Evolutionary conservation across 2,113 vertebrate species (phyloP).

Genomic region (Theropithecus gelada): DNA sequence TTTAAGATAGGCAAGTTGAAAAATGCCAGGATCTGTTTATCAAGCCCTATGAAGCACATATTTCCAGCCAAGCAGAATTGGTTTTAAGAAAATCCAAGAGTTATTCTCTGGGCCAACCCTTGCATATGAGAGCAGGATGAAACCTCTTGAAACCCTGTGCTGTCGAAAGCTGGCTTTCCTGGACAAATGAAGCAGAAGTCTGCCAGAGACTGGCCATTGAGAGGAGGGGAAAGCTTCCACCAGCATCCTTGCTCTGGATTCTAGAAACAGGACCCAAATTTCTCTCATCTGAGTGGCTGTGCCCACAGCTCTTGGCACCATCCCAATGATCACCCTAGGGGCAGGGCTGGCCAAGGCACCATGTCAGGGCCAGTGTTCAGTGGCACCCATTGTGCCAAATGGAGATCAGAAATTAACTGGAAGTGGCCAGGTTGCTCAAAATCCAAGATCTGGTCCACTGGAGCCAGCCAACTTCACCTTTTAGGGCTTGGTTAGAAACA

Average conservation of each 20-base stretch:
- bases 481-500: neutral
- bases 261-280: constrained; percentile 9
- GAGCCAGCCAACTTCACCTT: neutral
- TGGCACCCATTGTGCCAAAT: neutral
- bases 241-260: neutral
- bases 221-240: neutral
- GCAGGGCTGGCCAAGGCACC: neutral
- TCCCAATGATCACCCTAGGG: neutral
- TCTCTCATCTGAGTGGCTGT: neutral
- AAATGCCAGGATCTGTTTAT: constrained; percentile 2
- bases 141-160: neutral
- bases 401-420: neutral
- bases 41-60: neutral
- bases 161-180: constrained; percentile 57
- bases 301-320: neutral
- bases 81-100: constrained; percentile 49
- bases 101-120: neutral
- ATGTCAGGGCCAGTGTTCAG: neutral
- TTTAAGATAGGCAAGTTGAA: constrained; percentile 30
- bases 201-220: constrained; percentile 1
- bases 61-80: neutral
- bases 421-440: neutral
- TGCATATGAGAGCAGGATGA: constrained; percentile 30
- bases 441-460: neutral
- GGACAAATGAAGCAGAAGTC: neutral